These are phyloP conservation scores for Varanus salvator DNA, from an alignment of 2,113 vertebrate genomes.

Conservation along the genomic window DNA sequence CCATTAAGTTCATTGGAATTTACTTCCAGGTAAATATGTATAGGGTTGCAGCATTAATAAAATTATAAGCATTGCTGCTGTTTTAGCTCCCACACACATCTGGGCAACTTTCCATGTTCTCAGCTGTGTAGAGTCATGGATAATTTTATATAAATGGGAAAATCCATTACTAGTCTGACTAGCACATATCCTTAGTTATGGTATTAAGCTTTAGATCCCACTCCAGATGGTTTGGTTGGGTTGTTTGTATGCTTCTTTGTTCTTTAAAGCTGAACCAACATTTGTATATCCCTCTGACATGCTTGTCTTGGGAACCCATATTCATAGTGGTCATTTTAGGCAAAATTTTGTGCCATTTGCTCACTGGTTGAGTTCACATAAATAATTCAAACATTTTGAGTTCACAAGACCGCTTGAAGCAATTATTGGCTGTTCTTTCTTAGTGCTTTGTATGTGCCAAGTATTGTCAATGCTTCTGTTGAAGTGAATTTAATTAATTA, in stretches of 20 bases:
- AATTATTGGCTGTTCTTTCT: not conserved
- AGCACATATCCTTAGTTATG: not conserved
- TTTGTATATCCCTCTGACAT: not conserved
- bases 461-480: not conserved
- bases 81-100: constrained; percentile 8
- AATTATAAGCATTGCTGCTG: not conserved
- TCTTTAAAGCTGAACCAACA: not conserved
- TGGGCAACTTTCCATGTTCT: constrained; percentile 6
- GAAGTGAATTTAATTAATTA: not conserved
- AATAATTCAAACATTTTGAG: not conserved
- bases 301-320: not conserved
- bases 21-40: not conserved
- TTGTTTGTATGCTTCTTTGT: not conserved
- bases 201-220: constrained; percentile 12
- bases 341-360: not conserved
- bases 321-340: not conserved
- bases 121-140: constrained; percentile 6
- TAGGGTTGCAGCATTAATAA: not conserved
- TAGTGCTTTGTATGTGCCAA: not conserved
- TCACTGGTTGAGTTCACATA: not conserved
- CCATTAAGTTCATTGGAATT: not conserved
- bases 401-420: not conserved
- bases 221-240: constrained; percentile 10
- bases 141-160: constrained; percentile 9
- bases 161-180: not conserved